phyloP scores from a whole-genome alignment of 2,113 vertebrate species.

The Notarius quadriscutis region DNA sequence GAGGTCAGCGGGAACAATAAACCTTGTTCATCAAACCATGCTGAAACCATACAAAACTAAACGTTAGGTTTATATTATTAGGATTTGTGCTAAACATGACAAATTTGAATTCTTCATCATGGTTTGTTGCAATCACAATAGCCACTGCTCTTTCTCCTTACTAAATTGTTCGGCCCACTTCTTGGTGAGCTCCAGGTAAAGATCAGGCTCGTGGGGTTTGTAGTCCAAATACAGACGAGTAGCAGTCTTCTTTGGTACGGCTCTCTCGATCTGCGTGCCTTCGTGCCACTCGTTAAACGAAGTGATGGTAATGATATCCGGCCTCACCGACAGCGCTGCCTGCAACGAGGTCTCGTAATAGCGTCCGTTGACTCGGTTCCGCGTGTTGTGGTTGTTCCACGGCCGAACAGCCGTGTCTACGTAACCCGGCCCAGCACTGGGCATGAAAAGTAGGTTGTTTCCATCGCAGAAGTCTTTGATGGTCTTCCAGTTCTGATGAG shows the following conservation, averaged over 20 bases:
- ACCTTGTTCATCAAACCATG: background rate
- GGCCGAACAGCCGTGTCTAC: constrained; percentile 84
- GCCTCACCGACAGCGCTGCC: constrained; percentile 80
- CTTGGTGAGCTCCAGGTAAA: constrained; percentile 84
- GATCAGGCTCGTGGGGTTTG: constrained; percentile 77
- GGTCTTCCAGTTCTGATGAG: constrained; percentile 90
- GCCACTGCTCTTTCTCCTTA: constrained; percentile 89
- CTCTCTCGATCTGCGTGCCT: constrained; percentile 87
- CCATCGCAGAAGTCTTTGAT: constrained; percentile 85
- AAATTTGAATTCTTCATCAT: background rate
- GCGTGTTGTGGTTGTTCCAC: constrained; percentile 90
- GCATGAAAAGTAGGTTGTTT: constrained; percentile 85
- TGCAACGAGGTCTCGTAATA: constrained; percentile 89
- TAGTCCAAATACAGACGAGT: constrained; percentile 84
- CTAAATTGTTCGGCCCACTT: constrained; percentile 87
- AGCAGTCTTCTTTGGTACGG: constrained; percentile 81
- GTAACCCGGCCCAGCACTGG: constrained; percentile 86
- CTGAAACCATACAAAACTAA: constrained; percentile 8
- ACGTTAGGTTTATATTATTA: background rate
- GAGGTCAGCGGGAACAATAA: background rate
- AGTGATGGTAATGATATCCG: constrained; percentile 84
- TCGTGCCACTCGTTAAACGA: constrained; percentile 94
- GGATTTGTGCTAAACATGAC: constrained; percentile 17
- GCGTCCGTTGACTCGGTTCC: constrained; percentile 85
- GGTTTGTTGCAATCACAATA: constrained; percentile 73